Evolutionary conservation across 2,888 invertebrate genomes (phyloP), one percentile per base, ranked within the genome.

Genomic region (Netelia inedita): DNA sequence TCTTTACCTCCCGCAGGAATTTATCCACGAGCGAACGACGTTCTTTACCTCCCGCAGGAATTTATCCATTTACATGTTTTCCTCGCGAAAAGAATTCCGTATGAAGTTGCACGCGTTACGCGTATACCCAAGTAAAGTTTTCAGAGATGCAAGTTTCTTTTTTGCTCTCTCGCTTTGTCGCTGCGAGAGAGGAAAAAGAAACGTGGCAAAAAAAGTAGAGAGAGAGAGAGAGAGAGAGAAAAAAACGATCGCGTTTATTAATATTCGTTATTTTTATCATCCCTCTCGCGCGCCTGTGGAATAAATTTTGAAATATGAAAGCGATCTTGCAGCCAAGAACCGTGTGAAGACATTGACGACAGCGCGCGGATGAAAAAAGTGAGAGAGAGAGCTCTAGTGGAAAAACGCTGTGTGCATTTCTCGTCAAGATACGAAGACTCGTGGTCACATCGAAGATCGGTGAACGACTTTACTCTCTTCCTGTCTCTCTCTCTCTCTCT

Each of bases 211-310:
- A 1, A 28, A 28, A 28, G 5, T 5, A 5, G 10, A 2, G 46
- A 46, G 6, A 14, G 11, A 2, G 19, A 19, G 19, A 16, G 19
- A 19, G 57, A 19, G n/a, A 19, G n/a, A 19, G 2, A 55, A 55
- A 53, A 53, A 53, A 16, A n/a, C 1, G 55, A 28, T 5, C 28
- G 2, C 28, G 35, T 75, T 76, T 71, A 81, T 84, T 84, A 68
- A 81, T 80, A 78, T 84, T 84, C 76, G 72, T 80, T 81, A 80
- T 84, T 78, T 84, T 84, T 80, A 80, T 78, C 72, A 78, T 76
- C 63, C n/a, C 59, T 50, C 59, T 41, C 21, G 53, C 68, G 11
- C 73, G 55, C 19, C n/a, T 16, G 50, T 21, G 5, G 65, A 19
- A 75, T 55, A 23, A 57, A 55, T 28, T 28, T 46, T 6, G 46